These are phyloP conservation scores for Tolmerus cingulatus DNA, from an alignment of 2,888 invertebrate species.

Conservation along the genomic window DNA sequence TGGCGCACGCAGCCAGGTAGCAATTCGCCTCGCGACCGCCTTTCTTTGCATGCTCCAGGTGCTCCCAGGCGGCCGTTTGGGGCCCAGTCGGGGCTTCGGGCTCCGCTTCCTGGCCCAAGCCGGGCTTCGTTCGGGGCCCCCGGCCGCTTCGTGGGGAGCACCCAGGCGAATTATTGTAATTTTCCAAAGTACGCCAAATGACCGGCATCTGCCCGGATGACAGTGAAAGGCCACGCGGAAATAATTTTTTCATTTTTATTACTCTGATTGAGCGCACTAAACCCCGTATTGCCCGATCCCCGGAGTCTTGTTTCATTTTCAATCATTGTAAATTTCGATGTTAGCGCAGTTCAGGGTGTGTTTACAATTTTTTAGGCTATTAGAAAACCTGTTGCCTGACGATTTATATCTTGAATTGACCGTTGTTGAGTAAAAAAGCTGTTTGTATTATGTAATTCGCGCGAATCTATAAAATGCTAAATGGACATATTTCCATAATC, in stretches of 20 bases:
- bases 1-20: background rate
- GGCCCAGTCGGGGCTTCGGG: background rate
- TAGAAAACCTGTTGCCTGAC: background rate
- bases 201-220: background rate
- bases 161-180: background rate
- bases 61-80: background rate
- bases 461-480: background rate
- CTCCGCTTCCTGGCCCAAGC: background rate
- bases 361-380: background rate
- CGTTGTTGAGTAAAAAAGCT: background rate
- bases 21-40: background rate
- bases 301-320: background rate
- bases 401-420: background rate
- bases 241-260: background rate
- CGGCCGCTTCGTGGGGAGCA: background rate
- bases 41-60: background rate
- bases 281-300: background rate
- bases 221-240: background rate
- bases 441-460: background rate
- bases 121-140: background rate
- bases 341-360: background rate
- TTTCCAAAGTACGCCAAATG: background rate
- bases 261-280: background rate
- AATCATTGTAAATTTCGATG: background rate
- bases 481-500: background rate